Evolutionary conservation across 2,797 vertebrate species (phyloP).

Genomic region (Phrynocephalus vlangalii): DNA sequence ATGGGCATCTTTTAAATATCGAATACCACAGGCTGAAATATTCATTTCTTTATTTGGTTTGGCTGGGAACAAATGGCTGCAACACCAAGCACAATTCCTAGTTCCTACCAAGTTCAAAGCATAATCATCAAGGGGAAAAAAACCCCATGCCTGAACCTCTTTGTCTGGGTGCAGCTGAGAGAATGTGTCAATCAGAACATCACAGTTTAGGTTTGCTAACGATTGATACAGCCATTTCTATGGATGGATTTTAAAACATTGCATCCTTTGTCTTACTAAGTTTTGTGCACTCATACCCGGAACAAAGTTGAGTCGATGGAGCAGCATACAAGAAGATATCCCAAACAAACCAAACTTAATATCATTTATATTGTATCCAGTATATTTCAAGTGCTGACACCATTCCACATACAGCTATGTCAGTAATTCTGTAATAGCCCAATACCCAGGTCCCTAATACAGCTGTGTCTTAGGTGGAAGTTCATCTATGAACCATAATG

Average conservation of each 20-base stretch:
- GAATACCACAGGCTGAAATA: not conserved
- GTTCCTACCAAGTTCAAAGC: not conserved
- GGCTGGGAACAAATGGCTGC: not conserved
- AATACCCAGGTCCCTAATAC: too few relatives aligned
- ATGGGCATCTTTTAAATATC: not conserved
- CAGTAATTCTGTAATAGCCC: too few relatives aligned
- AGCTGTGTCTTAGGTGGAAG: too few relatives aligned
- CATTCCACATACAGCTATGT: not conserved
- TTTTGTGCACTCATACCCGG: not conserved
- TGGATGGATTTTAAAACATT: constrained; percentile 6
- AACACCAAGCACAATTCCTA: not conserved
- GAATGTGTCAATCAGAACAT: not conserved
- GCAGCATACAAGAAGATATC: not conserved
- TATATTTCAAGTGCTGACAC: not conserved
- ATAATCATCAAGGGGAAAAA: not conserved
- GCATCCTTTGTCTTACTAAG: not conserved
- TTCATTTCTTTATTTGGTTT: not conserved
- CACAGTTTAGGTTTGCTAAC: not conserved
- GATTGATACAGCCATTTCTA: not conserved
- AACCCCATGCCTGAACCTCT: not conserved
- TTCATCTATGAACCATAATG: too few relatives aligned
- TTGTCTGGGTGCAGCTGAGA: not conserved
- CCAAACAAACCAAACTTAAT: not conserved
- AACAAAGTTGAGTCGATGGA: not conserved
- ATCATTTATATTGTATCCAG: not conserved